Conservation (phyloP, 2,888 invertebrate species). For the Euproctis similis region DNA sequence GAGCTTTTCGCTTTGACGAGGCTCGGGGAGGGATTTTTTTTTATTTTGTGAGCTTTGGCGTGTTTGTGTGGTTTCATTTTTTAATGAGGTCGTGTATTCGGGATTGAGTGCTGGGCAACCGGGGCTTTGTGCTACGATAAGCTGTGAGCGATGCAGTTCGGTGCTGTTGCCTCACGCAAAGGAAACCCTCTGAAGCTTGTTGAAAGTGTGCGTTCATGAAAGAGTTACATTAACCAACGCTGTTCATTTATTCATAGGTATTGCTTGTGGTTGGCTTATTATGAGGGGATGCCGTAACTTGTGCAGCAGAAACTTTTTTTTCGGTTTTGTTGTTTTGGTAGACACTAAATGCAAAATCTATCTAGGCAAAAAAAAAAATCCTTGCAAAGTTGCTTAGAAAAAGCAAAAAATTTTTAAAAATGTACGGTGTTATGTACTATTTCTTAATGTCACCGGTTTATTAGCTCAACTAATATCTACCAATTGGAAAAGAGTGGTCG, state of each 20-base stretch:
- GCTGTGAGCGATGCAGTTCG: constrained; percentile 24
- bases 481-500: no score
- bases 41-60: constrained; percentile 46
- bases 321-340: no score
- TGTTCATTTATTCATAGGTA: constrained; percentile 59
- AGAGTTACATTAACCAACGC: constrained; percentile 49
- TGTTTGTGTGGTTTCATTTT: constrained; percentile 64
- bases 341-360: no score
- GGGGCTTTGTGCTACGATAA: constrained; percentile 46
- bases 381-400: no score
- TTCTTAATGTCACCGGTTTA: no score
- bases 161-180: constrained; percentile 42
- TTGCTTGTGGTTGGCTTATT: constrained; percentile 31
- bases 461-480: no score
- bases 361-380: no score
- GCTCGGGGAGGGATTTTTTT: no score
- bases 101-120: constrained; percentile 38
- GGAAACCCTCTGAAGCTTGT: constrained; percentile 21
- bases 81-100: constrained; percentile 72
- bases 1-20: constrained; percentile 66
- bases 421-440: no score
- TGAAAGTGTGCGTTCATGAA: constrained; percentile 46
- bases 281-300: no score
- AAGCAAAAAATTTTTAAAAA: no score
- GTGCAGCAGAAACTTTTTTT: no score